These are phyloP conservation scores for Raja brachyura DNA, from an alignment of 2,113 vertebrate species.

Conservation along the genomic window DNA sequence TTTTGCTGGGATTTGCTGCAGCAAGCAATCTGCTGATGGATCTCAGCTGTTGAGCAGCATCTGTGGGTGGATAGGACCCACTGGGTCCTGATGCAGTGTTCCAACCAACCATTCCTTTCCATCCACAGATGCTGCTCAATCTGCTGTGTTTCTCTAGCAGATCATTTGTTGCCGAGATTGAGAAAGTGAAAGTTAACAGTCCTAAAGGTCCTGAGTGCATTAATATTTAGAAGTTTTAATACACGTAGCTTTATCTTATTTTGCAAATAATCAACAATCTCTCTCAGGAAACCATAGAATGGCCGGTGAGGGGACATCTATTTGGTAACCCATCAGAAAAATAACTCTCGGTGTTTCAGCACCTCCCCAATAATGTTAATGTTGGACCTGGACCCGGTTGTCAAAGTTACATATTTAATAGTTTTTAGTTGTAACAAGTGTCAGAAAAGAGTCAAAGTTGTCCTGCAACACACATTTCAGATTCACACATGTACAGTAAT, in stretches of 20 bases:
- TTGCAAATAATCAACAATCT: not conserved
- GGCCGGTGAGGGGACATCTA: not conserved
- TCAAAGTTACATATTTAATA: not conserved
- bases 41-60: no score
- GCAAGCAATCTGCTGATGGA: no score
- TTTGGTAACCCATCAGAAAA: not conserved
- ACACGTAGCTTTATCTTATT: not conserved
- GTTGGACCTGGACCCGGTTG: not conserved
- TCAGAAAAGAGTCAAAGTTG: not conserved
- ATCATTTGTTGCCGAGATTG: no score
- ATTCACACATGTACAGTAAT: not conserved
- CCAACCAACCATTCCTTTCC: no score
- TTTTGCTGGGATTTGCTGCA: no score
- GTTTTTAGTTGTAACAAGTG: no score
- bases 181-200: no score
- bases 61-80: no score
- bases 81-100: no score
- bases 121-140: no score
- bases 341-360: not conserved
- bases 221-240: not conserved
- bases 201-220: no score
- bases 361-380: not conserved
- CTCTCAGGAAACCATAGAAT: not conserved
- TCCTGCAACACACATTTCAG: not conserved
- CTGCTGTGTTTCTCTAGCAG: no score